Evolutionary conservation across 2,113 vertebrate genomes (phyloP).

Genomic region (Synchiropus splendidus): DNA sequence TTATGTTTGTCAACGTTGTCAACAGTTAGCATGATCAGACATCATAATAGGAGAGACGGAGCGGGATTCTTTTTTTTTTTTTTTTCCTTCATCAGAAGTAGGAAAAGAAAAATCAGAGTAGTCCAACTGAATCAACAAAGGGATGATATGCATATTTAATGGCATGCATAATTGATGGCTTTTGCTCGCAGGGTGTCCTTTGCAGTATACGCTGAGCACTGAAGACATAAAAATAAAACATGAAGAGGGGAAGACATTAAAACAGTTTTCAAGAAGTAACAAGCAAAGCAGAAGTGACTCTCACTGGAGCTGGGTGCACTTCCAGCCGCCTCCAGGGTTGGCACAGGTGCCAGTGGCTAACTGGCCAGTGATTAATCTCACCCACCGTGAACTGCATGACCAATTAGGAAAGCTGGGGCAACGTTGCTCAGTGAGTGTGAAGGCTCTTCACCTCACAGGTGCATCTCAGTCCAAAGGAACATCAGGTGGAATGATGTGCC

Average conservation of each 20-base stretch:
- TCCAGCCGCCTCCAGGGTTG: constrained; percentile 16
- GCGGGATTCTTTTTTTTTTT: constrained; percentile 15
- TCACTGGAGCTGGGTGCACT: constrained; percentile 25
- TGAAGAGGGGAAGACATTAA: constrained; percentile 60
- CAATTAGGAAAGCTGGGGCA: constrained; percentile 37
- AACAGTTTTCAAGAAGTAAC: constrained; percentile 43
- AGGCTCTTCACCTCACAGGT: constrained; percentile 16
- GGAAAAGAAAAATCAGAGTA: constrained; percentile 45
- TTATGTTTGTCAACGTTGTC: constrained; percentile 14
- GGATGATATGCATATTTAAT: constrained; percentile 66
- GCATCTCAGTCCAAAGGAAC: constrained; percentile 7
- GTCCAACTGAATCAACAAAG: constrained; percentile 61
- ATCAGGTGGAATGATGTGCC: constrained; percentile 13
- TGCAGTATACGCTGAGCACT: constrained; percentile 55
- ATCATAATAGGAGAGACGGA: background rate
- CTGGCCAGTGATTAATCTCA: constrained; percentile 54
- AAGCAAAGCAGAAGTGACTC: constrained; percentile 25
- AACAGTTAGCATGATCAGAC: constrained; percentile 10
- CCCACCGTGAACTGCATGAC: constrained; percentile 36
- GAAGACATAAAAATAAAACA: constrained; percentile 63
- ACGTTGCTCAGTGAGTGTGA: constrained; percentile 7
- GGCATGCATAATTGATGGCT: constrained; percentile 62
- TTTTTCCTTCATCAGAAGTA: constrained; percentile 38
- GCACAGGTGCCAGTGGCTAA: constrained; percentile 49
- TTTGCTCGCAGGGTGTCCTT: constrained; percentile 60